Evolutionary conservation across 2,888 invertebrate species (phyloP).

Genomic region (Bursaphelenchus okinawaensis): DNA sequence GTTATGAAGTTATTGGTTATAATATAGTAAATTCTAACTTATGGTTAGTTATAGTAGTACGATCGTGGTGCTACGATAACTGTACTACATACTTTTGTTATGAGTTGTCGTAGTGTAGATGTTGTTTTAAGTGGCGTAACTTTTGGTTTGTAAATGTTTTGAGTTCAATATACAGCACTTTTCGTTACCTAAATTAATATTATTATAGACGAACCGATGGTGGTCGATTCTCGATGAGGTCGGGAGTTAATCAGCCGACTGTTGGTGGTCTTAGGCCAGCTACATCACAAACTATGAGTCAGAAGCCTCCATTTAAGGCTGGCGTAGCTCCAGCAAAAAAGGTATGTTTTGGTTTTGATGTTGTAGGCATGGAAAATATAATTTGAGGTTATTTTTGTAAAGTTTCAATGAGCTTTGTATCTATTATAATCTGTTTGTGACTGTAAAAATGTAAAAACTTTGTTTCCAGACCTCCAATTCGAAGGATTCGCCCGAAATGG

Average conservation of each 20-base stretch:
- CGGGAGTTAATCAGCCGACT: slow-evolving; percentile 9
- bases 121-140: not conserved
- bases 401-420: too few relatives aligned
- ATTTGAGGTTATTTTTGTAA: too few relatives aligned
- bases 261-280: not conserved
- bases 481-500: slow-evolving; percentile 74
- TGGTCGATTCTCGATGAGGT: slow-evolving; percentile 66
- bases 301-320: slow-evolving; percentile 37
- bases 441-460: too few relatives aligned
- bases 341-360: too few relatives aligned
- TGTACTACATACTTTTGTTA: too few relatives aligned
- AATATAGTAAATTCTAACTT: too few relatives aligned
- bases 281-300: not conserved
- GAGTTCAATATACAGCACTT: too few relatives aligned
- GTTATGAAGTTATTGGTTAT: too few relatives aligned
- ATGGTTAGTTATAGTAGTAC: not conserved
- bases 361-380: too few relatives aligned
- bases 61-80: not conserved
- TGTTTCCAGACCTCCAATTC: not conserved
- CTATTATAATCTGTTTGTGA: not conserved
- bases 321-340: slow-evolving; percentile 20
- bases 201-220: slow-evolving; percentile 65
- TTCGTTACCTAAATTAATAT: not conserved
- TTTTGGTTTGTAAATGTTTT: slow-evolving; percentile 1
- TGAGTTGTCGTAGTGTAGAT: too few relatives aligned